phyloP scores from a whole-genome alignment of 2,888 invertebrate genomes.

The Apamea sordens region DNA sequence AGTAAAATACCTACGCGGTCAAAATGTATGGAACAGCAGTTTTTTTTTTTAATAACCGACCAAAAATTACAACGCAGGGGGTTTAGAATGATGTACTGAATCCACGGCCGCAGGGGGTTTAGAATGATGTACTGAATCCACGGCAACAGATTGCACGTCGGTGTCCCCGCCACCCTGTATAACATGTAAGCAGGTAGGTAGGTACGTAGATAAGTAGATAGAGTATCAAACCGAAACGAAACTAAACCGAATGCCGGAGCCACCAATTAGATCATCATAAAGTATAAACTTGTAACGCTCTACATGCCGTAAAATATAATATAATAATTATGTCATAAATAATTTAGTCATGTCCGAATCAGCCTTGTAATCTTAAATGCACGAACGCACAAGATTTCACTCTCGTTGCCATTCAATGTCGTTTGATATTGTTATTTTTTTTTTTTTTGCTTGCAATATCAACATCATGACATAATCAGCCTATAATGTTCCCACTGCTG shows the following conservation, averaged over 20 bases:
- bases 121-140: neutral
- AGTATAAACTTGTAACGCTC: neutral
- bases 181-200: neutral
- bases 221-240: constrained; percentile 5
- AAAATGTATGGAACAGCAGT: neutral
- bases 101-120: no score
- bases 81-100: neutral
- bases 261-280: constrained; percentile 14
- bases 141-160: neutral
- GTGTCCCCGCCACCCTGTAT: neutral
- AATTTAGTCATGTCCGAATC: constrained; percentile 17
- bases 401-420: constrained; percentile 5
- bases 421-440: neutral
- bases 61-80: no score
- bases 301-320: constrained; percentile 13
- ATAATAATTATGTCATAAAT: constrained; percentile 23
- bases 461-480: neutral
- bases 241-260: neutral
- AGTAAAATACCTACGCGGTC: neutral
- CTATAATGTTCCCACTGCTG: neutral
- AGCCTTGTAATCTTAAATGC: constrained; percentile 41
- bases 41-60: neutral
- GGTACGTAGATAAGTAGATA: neutral
- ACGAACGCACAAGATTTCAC: constrained; percentile 35
- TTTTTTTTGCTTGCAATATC: constrained; percentile 8